phyloP scores from a whole-genome alignment of 2,113 vertebrate species.

The Ictalurus punctatus region DNA sequence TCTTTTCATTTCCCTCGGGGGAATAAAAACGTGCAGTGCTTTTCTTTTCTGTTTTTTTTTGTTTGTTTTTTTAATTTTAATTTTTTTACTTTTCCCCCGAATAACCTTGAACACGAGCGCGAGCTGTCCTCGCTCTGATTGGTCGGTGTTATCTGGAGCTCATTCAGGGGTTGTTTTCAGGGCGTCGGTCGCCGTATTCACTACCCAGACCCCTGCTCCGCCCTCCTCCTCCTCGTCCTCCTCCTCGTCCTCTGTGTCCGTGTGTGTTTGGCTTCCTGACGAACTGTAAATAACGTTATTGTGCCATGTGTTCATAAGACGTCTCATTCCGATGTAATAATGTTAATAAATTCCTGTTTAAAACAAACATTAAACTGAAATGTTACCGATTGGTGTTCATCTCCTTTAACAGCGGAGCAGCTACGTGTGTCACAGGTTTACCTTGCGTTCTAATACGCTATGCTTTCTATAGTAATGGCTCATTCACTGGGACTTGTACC shows the following conservation, averaged over 20 bases:
- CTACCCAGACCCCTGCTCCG: constrained; percentile 1
- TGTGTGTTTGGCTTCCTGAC: constrained; percentile 62
- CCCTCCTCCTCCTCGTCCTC: constrained; percentile 30
- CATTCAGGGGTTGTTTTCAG: constrained; percentile 63
- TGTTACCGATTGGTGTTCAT: not conserved
- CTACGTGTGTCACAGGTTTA: not conserved
- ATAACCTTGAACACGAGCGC: not conserved
- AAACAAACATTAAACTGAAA: constrained; percentile 62
- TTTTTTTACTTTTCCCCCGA: not conserved
- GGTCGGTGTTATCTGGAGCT: constrained; percentile 55
- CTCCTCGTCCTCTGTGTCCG: constrained; percentile 55
- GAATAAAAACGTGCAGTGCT: constrained; percentile 71
- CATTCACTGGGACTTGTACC: not conserved
- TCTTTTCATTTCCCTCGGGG: constrained; percentile 63
- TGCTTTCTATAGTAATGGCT: not conserved
- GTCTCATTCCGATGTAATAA: constrained; percentile 72
- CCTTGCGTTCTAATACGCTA: not conserved
- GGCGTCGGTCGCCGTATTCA: constrained; percentile 44
- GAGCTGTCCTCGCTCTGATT: constrained; percentile 71
- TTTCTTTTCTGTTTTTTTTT: constrained; percentile 62
- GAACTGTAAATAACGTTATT: constrained; percentile 77
- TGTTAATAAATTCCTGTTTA: constrained; percentile 77
- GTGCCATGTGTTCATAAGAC: constrained; percentile 77
- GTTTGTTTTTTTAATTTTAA: too few relatives aligned
- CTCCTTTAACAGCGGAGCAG: not conserved